Base-by-base conservation (phyloP, 2,797 vertebrate genomes). In the Phoxinus dragarum region DNA sequence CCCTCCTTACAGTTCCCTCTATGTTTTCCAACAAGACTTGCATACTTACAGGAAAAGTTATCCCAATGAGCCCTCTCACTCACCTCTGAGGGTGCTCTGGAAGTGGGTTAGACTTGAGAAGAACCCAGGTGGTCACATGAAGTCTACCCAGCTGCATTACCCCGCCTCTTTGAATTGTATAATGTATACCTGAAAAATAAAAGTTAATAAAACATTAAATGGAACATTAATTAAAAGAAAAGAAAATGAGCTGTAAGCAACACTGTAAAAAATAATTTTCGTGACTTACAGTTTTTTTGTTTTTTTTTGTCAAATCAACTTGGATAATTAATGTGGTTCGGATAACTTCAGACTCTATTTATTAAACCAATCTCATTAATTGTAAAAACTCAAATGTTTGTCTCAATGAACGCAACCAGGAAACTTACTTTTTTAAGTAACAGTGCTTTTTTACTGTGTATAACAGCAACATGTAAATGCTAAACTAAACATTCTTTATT, bases 31-130 rank as follows among this genome's bases (percentile, higher is more conserved):
- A 19, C 31, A 66, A 44, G 27, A 49, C 68, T 52, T 79, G 27
- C 27, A 67, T 66, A 75, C 78, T 72, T 56, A 75, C 64, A 78
- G 31, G 52, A 71, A 64, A 68, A 81, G 19, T 36, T 59, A 16
- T 81, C 23, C 31, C 86, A 84, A 38, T 31, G 14, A 84, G 40
- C 8, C 6, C 9, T 64, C 81, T 75, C 36, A 52, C 61, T 76
- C 34, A 67, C 64, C n/a, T 79, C 16, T 34, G 66, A 21, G 42
- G 34, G 59, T 84, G 76, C 56, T 56, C 11, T 80, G 66, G 9
- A 23, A 69, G 75, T n/a, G 59, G 72, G 44, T 73, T 12, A 64
- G 21, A 76, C 44, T 75, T 83, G 9, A 38, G 72, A 84, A 84
- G 36, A 36, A 75, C 31, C 4, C 36, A 42, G 23, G 64, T 68